Conservation (phyloP, 2,113 vertebrate species). For the Chionodraco myersi region DNA sequence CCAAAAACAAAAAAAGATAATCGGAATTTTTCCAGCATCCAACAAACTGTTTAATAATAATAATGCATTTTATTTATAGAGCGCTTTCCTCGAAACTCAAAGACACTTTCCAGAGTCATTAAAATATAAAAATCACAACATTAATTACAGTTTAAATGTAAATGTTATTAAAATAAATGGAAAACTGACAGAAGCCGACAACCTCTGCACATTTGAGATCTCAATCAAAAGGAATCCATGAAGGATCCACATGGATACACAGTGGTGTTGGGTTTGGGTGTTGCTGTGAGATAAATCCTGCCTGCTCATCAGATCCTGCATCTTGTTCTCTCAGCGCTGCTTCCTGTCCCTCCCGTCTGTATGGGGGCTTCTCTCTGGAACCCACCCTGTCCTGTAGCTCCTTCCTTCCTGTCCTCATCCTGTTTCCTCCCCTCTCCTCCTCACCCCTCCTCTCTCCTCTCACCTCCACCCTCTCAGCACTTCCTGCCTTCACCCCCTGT, state of each 20-base stretch:
- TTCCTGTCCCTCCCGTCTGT: slow-evolving; percentile 52
- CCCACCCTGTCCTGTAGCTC: slow-evolving; percentile 45
- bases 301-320: slow-evolving; percentile 27
- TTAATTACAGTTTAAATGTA: too few species aligned
- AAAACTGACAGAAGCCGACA: neutral
- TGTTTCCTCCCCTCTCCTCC: slow-evolving; percentile 36
- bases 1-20: too few species aligned
- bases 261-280: slow-evolving; percentile 6
- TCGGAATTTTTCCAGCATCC: too few species aligned
- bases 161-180: neutral
- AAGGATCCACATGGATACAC: neutral
- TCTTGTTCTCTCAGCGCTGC: slow-evolving; percentile 5
- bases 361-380: slow-evolving; percentile 25
- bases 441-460: too few species aligned
- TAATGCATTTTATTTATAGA: too few species aligned
- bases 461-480: slow-evolving; percentile 30
- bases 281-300: neutral
- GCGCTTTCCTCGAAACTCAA: too few species aligned
- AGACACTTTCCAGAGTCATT: too few species aligned
- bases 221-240: slow-evolving; percentile 22
- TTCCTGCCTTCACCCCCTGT: slow-evolving; percentile 57
- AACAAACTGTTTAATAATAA: too few species aligned
- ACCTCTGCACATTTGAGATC: neutral
- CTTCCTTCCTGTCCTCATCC: slow-evolving; percentile 62
- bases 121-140: too few species aligned